Percentiles rank a stretch among this genome's conserved stretches.
These are phyloP conservation scores for Columba janthina DNA, from an alignment of 2,113 vertebrate species.

Conservation along the genomic window DNA sequence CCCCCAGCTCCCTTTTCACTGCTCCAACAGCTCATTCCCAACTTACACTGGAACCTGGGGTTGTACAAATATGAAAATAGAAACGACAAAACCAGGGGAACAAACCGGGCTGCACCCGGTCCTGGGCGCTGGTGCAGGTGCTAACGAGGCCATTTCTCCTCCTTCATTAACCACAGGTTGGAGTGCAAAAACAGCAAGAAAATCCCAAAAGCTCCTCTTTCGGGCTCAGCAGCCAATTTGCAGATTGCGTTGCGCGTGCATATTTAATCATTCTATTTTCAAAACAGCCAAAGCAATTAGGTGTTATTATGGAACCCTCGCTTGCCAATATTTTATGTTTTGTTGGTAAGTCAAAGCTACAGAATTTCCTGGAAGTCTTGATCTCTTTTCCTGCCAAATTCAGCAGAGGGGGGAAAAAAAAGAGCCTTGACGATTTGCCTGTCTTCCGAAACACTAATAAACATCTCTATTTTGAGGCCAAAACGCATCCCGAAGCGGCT, in stretches of 20 bases:
- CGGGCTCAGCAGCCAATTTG: background rate
- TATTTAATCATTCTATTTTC: background rate
- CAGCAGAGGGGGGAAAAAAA: background rate
- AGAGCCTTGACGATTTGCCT: background rate
- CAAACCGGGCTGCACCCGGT: background rate
- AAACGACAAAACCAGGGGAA: background rate
- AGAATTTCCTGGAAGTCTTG: constrained; percentile 58
- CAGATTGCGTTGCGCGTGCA: background rate
- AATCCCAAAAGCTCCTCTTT: background rate
- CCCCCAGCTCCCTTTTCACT: too few species aligned
- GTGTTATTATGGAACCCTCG: background rate
- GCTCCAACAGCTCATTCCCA: too few species aligned
- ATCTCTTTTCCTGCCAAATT: constrained; percentile 37
- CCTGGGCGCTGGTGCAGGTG: accelerated
- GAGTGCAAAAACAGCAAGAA: accelerated
- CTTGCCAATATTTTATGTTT: background rate
- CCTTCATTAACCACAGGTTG: accelerated
- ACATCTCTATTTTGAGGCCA: background rate
- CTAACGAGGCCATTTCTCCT: background rate
- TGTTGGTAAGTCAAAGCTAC: constrained; percentile 21
- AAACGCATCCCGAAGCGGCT: background rate
- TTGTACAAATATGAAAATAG: too few species aligned
- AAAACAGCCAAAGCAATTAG: constrained; percentile 31
- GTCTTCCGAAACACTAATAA: background rate
- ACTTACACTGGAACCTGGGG: too few species aligned